Base-by-base conservation (phyloP, 2,113 vertebrate species). In the Gambusia holbrooki region DNA sequence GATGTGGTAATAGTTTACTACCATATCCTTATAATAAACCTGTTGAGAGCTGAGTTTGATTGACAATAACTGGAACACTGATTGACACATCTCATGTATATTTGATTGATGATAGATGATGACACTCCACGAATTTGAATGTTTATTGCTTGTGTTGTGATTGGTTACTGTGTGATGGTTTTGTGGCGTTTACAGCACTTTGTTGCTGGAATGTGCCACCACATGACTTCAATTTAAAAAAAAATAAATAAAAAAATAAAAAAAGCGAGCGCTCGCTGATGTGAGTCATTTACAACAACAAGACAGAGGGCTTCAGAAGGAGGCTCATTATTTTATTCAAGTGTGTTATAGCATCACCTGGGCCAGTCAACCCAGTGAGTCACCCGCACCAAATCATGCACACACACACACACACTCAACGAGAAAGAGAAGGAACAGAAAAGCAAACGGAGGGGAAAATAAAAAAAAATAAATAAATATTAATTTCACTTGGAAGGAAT, bases 291-390 rank as follows among this genome's bases (percentile, higher is more conserved):
- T 28, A 71, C 67, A 84, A 76, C 67, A 84, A 76, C 35, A 82
- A 80, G 73, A 86, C 73, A 87, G 76, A 73, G 61, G n/a, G 48
- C 74, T 89, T 90, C 68, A 88, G 87, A 92, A 87, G 88, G 84
- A 93, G 88, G 87, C 91, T 94, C 82, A 92, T 82, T 73, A 78
- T 89, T 93, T 94, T 92, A 94, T 94, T 94, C 82, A 90, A 94
- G 89, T 93, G 89, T 87, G 90, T 87, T 82, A 92, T 89, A 84
- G 87, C 90, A 90, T 91, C 90, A 87, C 70, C 76, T 72, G 62
- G 90, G 88, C 84, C 54, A 77, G 75, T 81, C 77, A 80, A 81
- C 88, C 88, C 79, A 87, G 89, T 86, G 86, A 93, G 88, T 87
- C 89, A 88, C 69, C 87, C 91, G 89, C 88, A 94, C 85, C 81